Evolutionary conservation across 1,140 invertebrate genomes (phyloP), one percentile per base, ranked within the genome.

Genomic region (Cotesia glomerata): DNA sequence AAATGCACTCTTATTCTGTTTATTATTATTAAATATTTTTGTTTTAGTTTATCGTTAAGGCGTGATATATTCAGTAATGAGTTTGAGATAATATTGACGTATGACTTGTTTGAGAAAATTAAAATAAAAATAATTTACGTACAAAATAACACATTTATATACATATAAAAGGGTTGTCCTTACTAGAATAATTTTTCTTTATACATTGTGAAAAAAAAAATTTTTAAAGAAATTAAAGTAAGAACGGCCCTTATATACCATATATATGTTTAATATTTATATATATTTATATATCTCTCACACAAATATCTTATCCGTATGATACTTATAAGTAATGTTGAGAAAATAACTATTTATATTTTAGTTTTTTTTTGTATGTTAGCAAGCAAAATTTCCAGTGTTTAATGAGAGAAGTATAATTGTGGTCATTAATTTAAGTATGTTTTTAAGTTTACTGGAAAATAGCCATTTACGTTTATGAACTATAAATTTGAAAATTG

Each of bases 331-430:
- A 76, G 74, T 85, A 85, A 87, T 71, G 78, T 82, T 86, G 85
- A 85, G 85, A 86, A 86, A 86, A 86, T 86, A 86, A 85, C 80
- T 86, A 79, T 76, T 81, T 79, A 80, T 78, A 78, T 83, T 69
- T 65, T 65, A 69, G 49, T 72, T 45, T 45, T 74, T 68, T 72
- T 68, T 73, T 58, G 54, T 73, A 73, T 79, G 77, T 45, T 83
- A 80, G 79, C 73, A 83, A 82, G 80, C 73, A 74, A 75, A 74
- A 67, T 74, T 56, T 68, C 73, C 35, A 39, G 54, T 64, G 45
- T 71, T 39, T 65, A 61, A 54, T 56, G 26, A 26, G 26, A 26
- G 26, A 26, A 26, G 26, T 26, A n/a, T n/a, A n/a, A n/a, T n/a
- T n/a, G n/a, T n/a, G n/a, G n/a, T n/a, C n/a, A n/a, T n/a, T n/a